Percentiles rank a stretch among this genome's conserved stretches.
Evolutionary conservation across 1,140 invertebrate species (phyloP).

Genomic region (Cydia amplana): DNA sequence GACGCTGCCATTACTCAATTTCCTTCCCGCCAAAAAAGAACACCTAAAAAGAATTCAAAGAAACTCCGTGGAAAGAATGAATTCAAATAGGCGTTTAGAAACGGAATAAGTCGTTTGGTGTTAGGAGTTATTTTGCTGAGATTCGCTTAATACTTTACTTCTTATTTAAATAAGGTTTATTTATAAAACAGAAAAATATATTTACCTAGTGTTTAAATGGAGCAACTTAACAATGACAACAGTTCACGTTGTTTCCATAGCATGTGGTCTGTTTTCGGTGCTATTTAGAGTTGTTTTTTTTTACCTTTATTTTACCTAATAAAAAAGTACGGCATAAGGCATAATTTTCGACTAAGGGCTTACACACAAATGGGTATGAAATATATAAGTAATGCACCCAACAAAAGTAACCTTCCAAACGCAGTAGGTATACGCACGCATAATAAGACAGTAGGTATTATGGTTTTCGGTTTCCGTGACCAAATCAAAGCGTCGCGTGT

Average conservation of each 20-base stretch:
- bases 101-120: conserved; percentile 44
- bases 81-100: conserved; percentile 51
- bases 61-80: conserved; percentile 45
- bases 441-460: too few species aligned
- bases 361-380: not conserved
- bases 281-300: too few species aligned
- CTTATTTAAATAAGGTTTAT: not conserved
- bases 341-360: too few species aligned
- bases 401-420: too few species aligned
- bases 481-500: conserved; percentile 13
- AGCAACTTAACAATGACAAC: too few species aligned
- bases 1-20: conserved; percentile 78
- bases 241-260: too few species aligned
- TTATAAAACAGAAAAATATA: not conserved
- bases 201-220: not conserved
- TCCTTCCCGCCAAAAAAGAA: conserved; percentile 71
- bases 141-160: not conserved
- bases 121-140: conserved; percentile 30
- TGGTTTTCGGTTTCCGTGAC: not conserved
- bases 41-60: conserved; percentile 63
- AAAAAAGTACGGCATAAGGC: too few species aligned
- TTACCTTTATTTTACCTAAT: too few species aligned
- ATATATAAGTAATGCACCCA: too few species aligned
- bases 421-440: not conserved
- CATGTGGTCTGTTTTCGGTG: too few species aligned